Conservation (phyloP, 2,888 invertebrate genomes). For the Hylaea fasciaria region DNA sequence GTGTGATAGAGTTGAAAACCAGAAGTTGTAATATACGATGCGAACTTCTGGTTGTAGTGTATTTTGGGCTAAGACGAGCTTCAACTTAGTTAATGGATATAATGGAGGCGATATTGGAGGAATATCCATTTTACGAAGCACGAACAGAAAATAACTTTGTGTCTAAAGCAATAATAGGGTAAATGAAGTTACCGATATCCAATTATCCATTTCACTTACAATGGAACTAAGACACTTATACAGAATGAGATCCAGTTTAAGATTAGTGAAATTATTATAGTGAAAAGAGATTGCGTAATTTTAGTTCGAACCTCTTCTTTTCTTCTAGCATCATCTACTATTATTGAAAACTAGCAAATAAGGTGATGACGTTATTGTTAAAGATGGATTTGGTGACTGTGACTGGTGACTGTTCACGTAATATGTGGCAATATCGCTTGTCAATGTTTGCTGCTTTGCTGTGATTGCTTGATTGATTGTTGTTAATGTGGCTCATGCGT, state of each 20-base stretch:
- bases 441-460: no score
- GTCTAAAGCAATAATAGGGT: slow-evolving; percentile 10
- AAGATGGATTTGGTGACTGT: no score
- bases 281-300: no score
- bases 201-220: slow-evolving; percentile 5
- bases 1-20: slow-evolving; percentile 1
- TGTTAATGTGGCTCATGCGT: no score
- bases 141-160: slow-evolving; percentile 3
- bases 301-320: no score
- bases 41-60: slow-evolving; percentile 10
- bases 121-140: slow-evolving; percentile 13
- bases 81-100: slow-evolving; percentile 16
- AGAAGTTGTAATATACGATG: slow-evolving; percentile 15
- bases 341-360: no score
- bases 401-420: no score
- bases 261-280: not conserved
- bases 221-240: not conserved
- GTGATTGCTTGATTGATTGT: no score
- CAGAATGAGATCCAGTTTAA: not conserved
- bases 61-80: slow-evolving; percentile 15
- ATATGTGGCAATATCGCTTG: no score
- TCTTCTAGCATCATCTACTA: no score
- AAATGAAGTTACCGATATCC: slow-evolving; percentile 3
- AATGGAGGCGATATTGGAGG: slow-evolving; percentile 17
- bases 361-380: no score